These are phyloP conservation scores for Austrolebias charrua DNA, from an alignment of 2,797 vertebrate species.

Conservation along the genomic window DNA sequence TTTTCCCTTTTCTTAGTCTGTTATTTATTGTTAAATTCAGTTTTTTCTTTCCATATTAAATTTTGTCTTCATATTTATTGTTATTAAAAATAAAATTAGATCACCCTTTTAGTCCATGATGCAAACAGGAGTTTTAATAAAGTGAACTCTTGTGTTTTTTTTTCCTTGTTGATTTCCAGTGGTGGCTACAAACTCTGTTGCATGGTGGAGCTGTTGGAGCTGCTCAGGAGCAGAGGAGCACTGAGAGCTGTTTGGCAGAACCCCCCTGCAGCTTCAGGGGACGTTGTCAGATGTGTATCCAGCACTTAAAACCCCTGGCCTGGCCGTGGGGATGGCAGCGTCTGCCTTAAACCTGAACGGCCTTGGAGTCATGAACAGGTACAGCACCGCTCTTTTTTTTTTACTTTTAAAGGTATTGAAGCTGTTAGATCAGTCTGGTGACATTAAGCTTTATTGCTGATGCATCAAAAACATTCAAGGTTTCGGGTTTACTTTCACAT, in stretches of 20 bases:
- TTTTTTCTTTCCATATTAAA: no score
- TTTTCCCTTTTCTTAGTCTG: no score
- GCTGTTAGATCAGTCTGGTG: constrained; percentile 20
- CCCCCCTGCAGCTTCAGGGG: constrained; percentile 50
- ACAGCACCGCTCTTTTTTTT: not conserved
- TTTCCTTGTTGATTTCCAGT: constrained; percentile 9
- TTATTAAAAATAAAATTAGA: no score
- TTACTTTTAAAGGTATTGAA: constrained; percentile 11
- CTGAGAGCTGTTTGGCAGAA: constrained; percentile 35
- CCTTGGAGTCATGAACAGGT: constrained; percentile 75
- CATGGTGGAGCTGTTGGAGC: constrained; percentile 3
- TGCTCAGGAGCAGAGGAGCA: constrained; percentile 32
- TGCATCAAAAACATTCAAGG: not conserved
- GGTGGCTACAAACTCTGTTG: not conserved
- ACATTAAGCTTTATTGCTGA: constrained; percentile 4
- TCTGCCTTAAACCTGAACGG: constrained; percentile 71
- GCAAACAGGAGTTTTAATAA: not conserved
- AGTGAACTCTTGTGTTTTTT: not conserved
- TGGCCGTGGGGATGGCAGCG: constrained; percentile 74
- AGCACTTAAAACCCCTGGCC: constrained; percentile 65
- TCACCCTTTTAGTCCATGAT: no score
- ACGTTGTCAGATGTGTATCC: constrained; percentile 70
- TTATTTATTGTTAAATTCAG: no score
- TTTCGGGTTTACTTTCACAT: no score
- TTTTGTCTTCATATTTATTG: no score